A percentile compares a stretch with the other conserved stretches of the same genome.
Conservation (phyloP, 2,113 vertebrate genomes). For the Phalacrocorax carbo region DNA sequence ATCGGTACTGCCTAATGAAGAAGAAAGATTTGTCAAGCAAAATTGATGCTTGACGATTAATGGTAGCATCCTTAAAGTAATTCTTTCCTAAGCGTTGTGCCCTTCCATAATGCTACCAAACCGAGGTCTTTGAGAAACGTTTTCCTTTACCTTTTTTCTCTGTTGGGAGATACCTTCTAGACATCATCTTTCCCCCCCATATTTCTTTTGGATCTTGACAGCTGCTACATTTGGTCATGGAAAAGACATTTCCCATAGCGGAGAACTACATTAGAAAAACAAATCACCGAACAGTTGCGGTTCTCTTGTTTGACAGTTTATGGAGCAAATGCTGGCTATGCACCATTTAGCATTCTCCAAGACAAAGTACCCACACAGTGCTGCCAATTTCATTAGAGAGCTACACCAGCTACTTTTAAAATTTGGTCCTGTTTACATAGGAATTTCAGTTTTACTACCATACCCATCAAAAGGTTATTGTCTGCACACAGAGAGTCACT, state of each 20-base stretch:
- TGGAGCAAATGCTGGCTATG: slow-evolving; percentile 55
- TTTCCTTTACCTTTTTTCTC: not conserved
- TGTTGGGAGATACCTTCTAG: not conserved
- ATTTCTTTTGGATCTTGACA: slow-evolving; percentile 58
- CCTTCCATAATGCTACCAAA: not conserved
- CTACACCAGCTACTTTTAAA: slow-evolving; percentile 63
- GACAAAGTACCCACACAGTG: slow-evolving; percentile 49
- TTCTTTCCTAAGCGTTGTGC: not conserved
- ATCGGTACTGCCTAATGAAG: not conserved
- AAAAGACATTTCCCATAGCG: slow-evolving; percentile 54
- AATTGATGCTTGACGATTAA: not conserved
- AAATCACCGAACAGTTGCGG: slow-evolving; percentile 38
- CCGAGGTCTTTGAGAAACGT: not conserved
- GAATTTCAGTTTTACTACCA: slow-evolving; percentile 58
- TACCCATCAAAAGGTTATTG: slow-evolving; percentile 68
- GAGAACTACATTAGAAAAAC: slow-evolving; percentile 54
- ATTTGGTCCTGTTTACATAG: slow-evolving; percentile 60
- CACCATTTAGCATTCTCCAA: slow-evolving; percentile 63
- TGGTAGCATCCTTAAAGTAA: not conserved
- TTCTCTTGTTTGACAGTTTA: slow-evolving; percentile 66
- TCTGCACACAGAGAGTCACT: slow-evolving; percentile 59
- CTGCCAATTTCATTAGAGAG: slow-evolving; percentile 64
- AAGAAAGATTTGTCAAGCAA: not conserved
- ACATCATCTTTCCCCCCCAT: not conserved
- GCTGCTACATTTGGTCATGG: slow-evolving; percentile 52